Conservation (phyloP, 2,888 invertebrate genomes). For the Phasia obesa region DNA sequence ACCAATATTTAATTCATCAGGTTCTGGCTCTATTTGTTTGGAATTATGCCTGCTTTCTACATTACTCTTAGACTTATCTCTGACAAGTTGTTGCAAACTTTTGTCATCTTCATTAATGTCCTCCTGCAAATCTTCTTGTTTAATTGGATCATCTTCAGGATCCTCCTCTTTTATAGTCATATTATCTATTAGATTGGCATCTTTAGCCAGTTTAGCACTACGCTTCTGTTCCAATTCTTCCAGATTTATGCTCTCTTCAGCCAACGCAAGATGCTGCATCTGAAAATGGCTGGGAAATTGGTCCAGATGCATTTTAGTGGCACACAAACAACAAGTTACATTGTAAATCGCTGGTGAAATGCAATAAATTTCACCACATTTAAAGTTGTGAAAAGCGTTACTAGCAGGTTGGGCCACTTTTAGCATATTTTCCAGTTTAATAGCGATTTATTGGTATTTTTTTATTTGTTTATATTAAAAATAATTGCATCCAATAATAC, state of each 20-base stretch:
- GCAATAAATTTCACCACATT: constrained; percentile 78
- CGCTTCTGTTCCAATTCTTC: constrained; percentile 47
- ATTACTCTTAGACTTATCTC: constrained; percentile 1
- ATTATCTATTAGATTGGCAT: constrained; percentile 34
- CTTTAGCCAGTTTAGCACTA: constrained; percentile 26
- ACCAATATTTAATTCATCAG: not conserved
- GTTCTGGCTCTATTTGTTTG: not conserved
- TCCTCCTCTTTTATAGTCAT: constrained; percentile 61
- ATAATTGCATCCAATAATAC: constrained; percentile 1
- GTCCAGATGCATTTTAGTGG: constrained; percentile 72
- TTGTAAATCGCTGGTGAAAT: constrained; percentile 74
- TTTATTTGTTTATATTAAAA: constrained; percentile 44
- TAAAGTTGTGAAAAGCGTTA: constrained; percentile 74
- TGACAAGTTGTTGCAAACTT: constrained; percentile 48
- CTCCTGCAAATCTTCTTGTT: constrained; percentile 54
- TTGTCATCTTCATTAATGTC: constrained; percentile 46
- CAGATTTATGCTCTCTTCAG: constrained; percentile 54
- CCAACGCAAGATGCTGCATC: constrained; percentile 65
- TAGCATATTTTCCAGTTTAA: constrained; percentile 73
- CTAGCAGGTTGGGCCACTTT: constrained; percentile 72
- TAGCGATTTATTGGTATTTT: constrained; percentile 4
- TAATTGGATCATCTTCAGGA: constrained; percentile 68
- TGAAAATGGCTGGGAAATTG: constrained; percentile 76
- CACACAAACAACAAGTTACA: constrained; percentile 76
- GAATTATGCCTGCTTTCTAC: not conserved